Conservation (phyloP, 2,797 vertebrate species). For the Pempheris klunzingeri region DNA sequence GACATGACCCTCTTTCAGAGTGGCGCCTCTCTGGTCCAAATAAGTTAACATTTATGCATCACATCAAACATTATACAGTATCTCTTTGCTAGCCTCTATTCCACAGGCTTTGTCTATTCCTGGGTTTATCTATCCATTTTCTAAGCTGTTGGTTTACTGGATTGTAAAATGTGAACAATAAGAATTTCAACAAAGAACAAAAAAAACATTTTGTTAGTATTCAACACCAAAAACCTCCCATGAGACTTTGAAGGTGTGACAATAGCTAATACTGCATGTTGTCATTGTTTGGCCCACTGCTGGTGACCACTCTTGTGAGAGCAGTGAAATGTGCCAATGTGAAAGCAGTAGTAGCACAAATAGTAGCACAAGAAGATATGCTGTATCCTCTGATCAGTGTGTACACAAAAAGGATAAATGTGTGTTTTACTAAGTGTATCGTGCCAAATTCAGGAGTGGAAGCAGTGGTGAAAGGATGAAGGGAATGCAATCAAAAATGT, state of each 20-base stretch:
- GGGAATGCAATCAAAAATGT: not conserved
- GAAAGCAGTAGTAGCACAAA: not conserved
- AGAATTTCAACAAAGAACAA: not conserved
- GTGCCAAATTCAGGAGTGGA: not conserved
- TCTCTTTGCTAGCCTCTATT: not conserved
- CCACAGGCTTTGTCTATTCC: not conserved
- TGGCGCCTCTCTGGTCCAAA: not conserved
- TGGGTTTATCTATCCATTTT: not conserved
- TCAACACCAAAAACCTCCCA: conserved; percentile 1
- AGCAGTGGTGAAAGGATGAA: not conserved
- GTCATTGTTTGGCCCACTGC: conserved; percentile 6
- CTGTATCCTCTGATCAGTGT: not conserved
- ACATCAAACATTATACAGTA: too few relatives aligned
- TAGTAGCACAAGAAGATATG: not conserved
- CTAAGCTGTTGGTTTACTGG: not conserved
- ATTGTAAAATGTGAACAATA: not conserved
- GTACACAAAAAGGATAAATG: not conserved
- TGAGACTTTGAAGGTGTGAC: not conserved
- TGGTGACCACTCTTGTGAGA: not conserved
- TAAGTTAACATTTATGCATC: not conserved
- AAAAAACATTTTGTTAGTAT: not conserved
- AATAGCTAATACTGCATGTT: not conserved
- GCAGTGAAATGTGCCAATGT: too few relatives aligned
- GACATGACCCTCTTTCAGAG: not conserved
- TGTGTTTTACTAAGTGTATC: conserved; percentile 1